Evolutionary conservation across 2,113 vertebrate species (phyloP).

Genomic region (Lamprologus callipterus): DNA sequence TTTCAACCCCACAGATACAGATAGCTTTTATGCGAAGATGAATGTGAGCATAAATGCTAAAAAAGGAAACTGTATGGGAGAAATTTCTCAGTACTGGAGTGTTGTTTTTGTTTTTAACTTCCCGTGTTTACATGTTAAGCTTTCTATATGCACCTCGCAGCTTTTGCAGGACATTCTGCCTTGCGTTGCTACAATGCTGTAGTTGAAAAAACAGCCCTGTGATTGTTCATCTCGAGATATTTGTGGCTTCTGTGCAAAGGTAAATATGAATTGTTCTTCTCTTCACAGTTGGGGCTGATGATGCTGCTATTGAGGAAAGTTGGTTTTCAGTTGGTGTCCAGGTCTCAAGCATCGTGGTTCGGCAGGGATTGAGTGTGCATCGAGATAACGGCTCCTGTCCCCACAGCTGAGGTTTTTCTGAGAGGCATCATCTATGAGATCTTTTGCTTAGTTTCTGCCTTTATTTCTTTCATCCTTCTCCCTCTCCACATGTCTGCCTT

Average conservation of each 20-base stretch:
- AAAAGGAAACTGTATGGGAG: background rate
- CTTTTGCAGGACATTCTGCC: background rate
- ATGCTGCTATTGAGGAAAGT: background rate
- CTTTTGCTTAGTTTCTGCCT: background rate
- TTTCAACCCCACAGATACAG: background rate
- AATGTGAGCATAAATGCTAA: background rate
- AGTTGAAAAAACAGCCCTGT: background rate
- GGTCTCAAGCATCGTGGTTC: background rate
- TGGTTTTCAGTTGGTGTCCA: conserved; percentile 4
- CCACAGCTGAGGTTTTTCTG: background rate
- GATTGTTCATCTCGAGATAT: background rate
- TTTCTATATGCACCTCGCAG: background rate
- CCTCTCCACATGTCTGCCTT: background rate
- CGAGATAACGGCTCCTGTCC: background rate
- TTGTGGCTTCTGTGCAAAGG: background rate
- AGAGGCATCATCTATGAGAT: background rate
- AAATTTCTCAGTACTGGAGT: background rate
- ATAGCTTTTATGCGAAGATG: background rate
- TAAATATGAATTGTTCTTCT: background rate
- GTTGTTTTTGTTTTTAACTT: background rate
- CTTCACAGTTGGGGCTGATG: background rate
- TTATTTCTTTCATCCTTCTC: background rate
- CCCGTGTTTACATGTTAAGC: background rate
- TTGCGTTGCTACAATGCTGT: background rate
- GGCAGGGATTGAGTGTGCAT: background rate